Conservation (phyloP, 2,113 vertebrate species). For the Sylvilagus bachmani region DNA sequence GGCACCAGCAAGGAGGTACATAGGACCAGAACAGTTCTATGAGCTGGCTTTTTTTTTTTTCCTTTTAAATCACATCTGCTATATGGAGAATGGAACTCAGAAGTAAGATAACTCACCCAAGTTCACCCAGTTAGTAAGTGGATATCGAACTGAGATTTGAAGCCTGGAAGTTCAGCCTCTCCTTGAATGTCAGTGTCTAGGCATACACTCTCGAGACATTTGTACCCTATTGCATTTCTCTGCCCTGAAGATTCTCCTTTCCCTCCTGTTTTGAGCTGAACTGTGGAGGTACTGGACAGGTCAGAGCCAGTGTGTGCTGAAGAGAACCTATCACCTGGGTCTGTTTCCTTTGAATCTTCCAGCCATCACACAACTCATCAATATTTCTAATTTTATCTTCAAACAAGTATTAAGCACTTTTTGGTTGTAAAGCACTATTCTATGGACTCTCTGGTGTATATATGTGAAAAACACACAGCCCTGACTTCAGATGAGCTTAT, state of each 20-base stretch:
- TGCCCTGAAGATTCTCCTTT: neutral
- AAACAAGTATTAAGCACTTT: neutral
- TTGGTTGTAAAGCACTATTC: neutral
- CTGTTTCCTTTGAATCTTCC: neutral
- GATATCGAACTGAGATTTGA: neutral
- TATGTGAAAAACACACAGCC: too few species aligned
- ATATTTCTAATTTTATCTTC: neutral
- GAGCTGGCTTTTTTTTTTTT: neutral
- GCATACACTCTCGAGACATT: neutral
- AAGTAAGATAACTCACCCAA: neutral
- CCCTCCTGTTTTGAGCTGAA: neutral
- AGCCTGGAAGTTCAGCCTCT: neutral
- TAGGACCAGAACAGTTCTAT: neutral
- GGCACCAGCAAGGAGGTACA: neutral
- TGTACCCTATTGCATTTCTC: neutral
- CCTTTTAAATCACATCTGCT: neutral
- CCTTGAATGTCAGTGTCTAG: neutral
- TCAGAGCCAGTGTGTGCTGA: neutral
- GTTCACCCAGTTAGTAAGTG: neutral
- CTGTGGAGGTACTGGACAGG: neutral
- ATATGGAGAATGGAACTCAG: neutral
- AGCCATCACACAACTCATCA: neutral
- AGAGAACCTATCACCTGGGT: neutral
- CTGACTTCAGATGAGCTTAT: neutral
- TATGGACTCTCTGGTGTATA: neutral